A percentile compares a stretch with the other conserved stretches of the same genome.
Conservation (phyloP, 2,113 vertebrate genomes). For the Chlorodrepanis virens region DNA sequence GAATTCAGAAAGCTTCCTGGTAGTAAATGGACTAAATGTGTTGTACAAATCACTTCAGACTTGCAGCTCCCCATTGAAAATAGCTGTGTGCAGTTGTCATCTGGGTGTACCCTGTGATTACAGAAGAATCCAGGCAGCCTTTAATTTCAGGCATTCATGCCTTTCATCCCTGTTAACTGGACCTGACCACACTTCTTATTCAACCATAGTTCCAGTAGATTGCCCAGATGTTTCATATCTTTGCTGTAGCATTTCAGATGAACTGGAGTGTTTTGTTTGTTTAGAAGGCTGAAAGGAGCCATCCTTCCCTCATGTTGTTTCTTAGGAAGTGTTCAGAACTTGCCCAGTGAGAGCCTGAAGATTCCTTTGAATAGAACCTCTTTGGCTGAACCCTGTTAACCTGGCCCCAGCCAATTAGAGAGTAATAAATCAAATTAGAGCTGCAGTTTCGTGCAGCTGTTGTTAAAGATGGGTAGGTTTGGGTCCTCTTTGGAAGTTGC, state of each 20-base stretch:
- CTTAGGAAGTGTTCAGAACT: neutral
- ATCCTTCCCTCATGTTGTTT: neutral
- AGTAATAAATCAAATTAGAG: neutral
- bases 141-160: slow-evolving; percentile 10
- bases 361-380: neutral
- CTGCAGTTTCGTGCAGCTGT: neutral
- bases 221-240: neutral
- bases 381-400: neutral
- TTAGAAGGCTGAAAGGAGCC: neutral
- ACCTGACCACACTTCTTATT: neutral
- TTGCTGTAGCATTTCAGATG: neutral
- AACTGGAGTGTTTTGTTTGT: neutral
- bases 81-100: neutral
- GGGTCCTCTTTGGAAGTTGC: neutral
- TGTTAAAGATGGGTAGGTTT: neutral
- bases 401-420: neutral
- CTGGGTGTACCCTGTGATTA: slow-evolving; percentile 7
- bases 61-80: slow-evolving; percentile 1
- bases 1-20: neutral
- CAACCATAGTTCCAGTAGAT: neutral
- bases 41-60: neutral
- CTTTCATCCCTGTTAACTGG: neutral
- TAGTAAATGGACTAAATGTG: neutral
- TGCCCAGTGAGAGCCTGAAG: neutral
- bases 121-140: slow-evolving; percentile 18